Conservation (phyloP, 2,888 invertebrate species). For the Caenorhabditis afra region DNA sequence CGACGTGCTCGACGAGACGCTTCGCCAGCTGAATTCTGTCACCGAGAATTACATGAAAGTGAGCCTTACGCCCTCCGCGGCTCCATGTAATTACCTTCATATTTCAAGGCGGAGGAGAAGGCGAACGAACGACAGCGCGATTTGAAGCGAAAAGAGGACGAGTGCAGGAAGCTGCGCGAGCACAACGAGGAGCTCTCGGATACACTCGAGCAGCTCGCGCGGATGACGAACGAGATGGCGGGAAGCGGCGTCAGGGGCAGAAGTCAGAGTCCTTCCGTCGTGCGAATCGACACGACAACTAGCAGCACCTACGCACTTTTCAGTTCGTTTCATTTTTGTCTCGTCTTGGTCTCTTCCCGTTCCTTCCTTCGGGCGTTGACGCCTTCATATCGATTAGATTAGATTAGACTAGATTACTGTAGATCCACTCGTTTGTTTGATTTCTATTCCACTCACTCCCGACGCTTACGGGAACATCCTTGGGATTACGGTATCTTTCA, state of each 20-base stretch:
- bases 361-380: not conserved
- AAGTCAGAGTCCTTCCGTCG: slow-evolving; percentile 58
- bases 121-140: slow-evolving; percentile 49
- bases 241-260: slow-evolving; percentile 32
- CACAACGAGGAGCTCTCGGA: slow-evolving; percentile 59
- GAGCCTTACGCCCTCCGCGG: slow-evolving; percentile 4
- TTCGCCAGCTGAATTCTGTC: slow-evolving; percentile 48
- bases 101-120: slow-evolving; percentile 53
- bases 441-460: not conserved
- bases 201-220: slow-evolving; percentile 53
- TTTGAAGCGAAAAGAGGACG: slow-evolving; percentile 52
- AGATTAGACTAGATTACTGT: not conserved
- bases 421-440: not conserved
- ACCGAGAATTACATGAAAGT: slow-evolving; percentile 63
- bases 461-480: too few relatives aligned
- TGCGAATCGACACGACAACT: not conserved
- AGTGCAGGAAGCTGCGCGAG: slow-evolving; percentile 58
- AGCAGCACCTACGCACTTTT: slow-evolving; percentile 25
- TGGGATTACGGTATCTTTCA: slow-evolving; percentile 14
- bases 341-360: not conserved
- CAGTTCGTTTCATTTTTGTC: slow-evolving; percentile 45
- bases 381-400: not conserved
- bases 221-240: slow-evolving; percentile 56
- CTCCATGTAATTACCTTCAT: not conserved
- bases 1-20: slow-evolving; percentile 63